Percentiles rank a stretch among this genome's conserved stretches.
phyloP scores from a whole-genome alignment of 92 coral and sea anemone genomes.

The Siderastrea radians region DNA sequence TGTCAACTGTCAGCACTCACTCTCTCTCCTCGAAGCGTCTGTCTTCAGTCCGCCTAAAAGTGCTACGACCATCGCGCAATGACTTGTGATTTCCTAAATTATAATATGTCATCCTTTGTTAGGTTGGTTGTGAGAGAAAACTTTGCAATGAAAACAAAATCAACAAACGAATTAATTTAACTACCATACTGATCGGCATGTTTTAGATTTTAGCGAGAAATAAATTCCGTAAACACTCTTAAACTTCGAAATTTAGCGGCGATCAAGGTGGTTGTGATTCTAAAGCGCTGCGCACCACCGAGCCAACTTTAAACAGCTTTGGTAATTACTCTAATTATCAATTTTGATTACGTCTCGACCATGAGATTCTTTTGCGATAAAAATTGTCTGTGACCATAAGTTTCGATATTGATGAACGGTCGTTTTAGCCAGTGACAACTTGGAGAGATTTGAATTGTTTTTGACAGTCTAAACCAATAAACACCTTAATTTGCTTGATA shows the following conservation, averaged over 20 bases:
- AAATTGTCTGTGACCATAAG: constrained; percentile 53
- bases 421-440: constrained; percentile 64
- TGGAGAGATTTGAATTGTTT: constrained; percentile 78
- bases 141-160: constrained; percentile 38
- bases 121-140: constrained; percentile 22
- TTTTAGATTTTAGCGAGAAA: constrained; percentile 34
- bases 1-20: constrained; percentile 18
- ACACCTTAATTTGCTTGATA: constrained; percentile 83
- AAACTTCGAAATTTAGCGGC: constrained; percentile 34
- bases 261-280: constrained; percentile 11
- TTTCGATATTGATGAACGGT: constrained; percentile 47
- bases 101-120: constrained; percentile 25
- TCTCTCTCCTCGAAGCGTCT: constrained; percentile 3
- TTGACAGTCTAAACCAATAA: constrained; percentile 85
- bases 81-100: constrained; percentile 14
- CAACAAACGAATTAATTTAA: constrained; percentile 44
- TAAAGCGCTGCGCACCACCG: constrained; percentile 6
- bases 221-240: constrained; percentile 51
- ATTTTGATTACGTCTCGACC: constrained; percentile 39
- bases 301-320: constrained; percentile 47
- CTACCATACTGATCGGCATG: constrained; percentile 29
- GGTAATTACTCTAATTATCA: constrained; percentile 56
- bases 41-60: neutral
- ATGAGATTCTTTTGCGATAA: constrained; percentile 34
- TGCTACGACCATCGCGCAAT: neutral